Evolutionary conservation across 2,797 vertebrate species (phyloP).

Genomic region (Bradypodion pumilum): DNA sequence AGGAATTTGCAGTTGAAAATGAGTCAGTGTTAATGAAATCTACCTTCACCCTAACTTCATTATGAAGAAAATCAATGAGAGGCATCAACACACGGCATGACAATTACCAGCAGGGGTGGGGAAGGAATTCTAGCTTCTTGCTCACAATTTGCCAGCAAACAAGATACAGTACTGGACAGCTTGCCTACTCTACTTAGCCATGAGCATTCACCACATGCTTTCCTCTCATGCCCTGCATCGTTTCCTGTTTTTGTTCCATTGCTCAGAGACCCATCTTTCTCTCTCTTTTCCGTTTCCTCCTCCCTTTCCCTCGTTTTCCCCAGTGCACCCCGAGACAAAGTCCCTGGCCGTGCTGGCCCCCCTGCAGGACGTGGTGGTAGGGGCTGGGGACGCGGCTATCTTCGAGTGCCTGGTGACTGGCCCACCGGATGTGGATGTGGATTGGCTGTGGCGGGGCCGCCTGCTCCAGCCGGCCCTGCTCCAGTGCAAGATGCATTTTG

Average conservation of each 20-base stretch:
- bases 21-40: neutral
- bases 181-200: slow-evolving; percentile 13
- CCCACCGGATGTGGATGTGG: slow-evolving; percentile 92
- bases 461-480: slow-evolving; percentile 96
- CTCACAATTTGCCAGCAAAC: neutral
- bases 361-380: slow-evolving; percentile 90
- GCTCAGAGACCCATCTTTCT: slow-evolving; percentile 71
- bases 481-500: slow-evolving; percentile 99
- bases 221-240: slow-evolving; percentile 58
- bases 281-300: slow-evolving; percentile 30
- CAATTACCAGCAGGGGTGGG: neutral
- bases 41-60: neutral
- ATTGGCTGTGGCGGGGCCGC: slow-evolving; percentile 94
- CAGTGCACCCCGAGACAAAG: slow-evolving; percentile 81
- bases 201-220: slow-evolving; percentile 29
- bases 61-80: neutral
- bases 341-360: slow-evolving; percentile 87
- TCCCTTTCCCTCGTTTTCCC: slow-evolving; percentile 54
- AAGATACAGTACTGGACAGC: neutral
- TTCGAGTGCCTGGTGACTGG: slow-evolving; percentile 86
- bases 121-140: neutral
- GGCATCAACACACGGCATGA: neutral
- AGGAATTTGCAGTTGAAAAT: neutral
- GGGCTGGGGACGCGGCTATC: slow-evolving; percentile 88
- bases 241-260: slow-evolving; percentile 74